Base-by-base conservation (phyloP, 2,888 invertebrate genomes). In the Thereva unica region DNA sequence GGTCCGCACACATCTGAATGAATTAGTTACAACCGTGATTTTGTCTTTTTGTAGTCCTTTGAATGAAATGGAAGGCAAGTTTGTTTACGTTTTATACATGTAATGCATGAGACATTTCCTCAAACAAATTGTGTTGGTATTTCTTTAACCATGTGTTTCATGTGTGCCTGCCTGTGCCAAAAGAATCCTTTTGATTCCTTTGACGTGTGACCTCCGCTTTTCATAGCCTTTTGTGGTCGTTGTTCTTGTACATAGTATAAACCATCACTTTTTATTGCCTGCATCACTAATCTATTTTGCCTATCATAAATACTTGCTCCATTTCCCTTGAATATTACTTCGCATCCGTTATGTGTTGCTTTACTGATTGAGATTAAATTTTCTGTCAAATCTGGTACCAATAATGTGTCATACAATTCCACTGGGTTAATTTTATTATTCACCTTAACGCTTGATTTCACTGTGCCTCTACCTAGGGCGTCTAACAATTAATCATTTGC, bases 1-100 rank as follows among this genome's bases (percentile, higher is more conserved):
- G 53, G 59, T 3, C 70, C 71, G 44, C 67, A 72, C 37, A 71
- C 68, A 49, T 71, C 71, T 9, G 67, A 61, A 40, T 71, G 67
- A 4, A 70, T 57, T 6, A 70, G 40, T 10, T 69, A 64, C 9
- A 68, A 41, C 10, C 6, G 6, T 34, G 37, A 4, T 4, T 1
- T 53, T 49, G 69, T 55, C 40, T 41, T 61, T 49, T n/a, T 8
- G 23, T 23, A 23, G 23, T 55, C 54, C 4, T 64, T 38, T 47
- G 52, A n/a, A 6, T 57, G 44, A 59, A 67, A 67, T 53, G 64
- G 64, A n/a, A 54, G 45, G 7, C 57, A 45, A 49, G 41, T n/a
- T 23, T 66, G 63, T 44, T 67, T 67, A 10, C 52, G 37, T 53
- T 57, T 38, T 53, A 64, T 67, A 2, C 57, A 64, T 23, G 53